Conservation (phyloP, 1,140 invertebrate species). For the Pteromalus puparum region DNA sequence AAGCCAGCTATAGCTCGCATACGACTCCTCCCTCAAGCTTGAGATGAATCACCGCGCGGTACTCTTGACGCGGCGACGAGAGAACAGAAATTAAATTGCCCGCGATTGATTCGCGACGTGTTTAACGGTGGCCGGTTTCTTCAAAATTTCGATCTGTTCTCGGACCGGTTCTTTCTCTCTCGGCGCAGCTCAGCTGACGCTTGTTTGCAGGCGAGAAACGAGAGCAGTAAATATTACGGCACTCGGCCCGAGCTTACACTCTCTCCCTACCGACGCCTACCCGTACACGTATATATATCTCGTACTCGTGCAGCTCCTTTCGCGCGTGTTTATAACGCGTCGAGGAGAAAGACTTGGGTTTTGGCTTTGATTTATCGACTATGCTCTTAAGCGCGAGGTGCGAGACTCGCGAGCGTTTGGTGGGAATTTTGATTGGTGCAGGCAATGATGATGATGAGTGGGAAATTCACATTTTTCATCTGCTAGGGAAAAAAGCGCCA, state of each 20-base stretch:
- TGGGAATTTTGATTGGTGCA: no score
- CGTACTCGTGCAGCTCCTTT: no score
- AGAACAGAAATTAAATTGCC: background rate
- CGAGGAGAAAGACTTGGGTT: background rate
- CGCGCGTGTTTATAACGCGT: background rate
- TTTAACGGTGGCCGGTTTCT: no score
- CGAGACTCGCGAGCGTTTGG: no score
- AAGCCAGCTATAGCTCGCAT: background rate
- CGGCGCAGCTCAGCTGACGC: background rate
- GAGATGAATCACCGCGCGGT: slow-evolving; percentile 23
- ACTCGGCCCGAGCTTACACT: background rate
- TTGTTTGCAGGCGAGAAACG: background rate
- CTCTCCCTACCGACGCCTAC: background rate
- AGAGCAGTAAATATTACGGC: background rate
- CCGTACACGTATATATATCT: no score
- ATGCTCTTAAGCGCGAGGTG: no score
- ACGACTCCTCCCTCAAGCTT: background rate
- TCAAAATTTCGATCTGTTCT: no score
- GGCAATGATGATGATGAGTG: no score
- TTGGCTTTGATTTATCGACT: background rate
- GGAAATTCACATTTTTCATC: no score
- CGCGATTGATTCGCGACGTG: background rate
- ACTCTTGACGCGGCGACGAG: background rate
- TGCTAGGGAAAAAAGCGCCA: no score
- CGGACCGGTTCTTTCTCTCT: no score